Conservation (phyloP, 2,888 invertebrate genomes). For the Microctonus aethiopoides region DNA sequence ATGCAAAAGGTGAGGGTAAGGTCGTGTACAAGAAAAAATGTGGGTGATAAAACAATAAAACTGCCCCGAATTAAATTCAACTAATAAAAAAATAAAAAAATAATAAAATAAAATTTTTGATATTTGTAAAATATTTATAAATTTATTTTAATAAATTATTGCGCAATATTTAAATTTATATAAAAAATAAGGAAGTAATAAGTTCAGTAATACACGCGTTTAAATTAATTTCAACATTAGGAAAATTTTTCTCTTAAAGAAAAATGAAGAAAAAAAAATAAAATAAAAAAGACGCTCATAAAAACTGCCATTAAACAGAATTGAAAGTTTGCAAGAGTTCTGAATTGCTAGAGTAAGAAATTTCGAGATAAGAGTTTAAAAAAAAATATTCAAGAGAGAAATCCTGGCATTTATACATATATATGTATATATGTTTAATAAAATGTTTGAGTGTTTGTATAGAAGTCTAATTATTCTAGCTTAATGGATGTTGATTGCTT, state of each 20-base stretch:
- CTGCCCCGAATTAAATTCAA: slow-evolving; percentile 5
- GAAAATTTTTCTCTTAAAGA: neutral
- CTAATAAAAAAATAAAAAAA: neutral
- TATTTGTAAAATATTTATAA: too few species aligned
- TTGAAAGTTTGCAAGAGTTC: neutral
- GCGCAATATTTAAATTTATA: neutral
- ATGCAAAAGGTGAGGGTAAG: slow-evolving; percentile 40
- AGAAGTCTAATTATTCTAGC: neutral
- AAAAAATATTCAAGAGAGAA: neutral
- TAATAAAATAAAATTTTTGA: too few species aligned
- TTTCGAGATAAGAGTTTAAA: neutral
- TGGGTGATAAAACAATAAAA: slow-evolving; percentile 14
- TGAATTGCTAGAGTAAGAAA: neutral
- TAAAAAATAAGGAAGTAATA: neutral
- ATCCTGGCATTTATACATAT: neutral
- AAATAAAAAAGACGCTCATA: neutral
- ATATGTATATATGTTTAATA: neutral
- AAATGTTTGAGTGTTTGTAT: neutral
- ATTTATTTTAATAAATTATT: too few species aligned
- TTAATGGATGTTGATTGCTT: slow-evolving; percentile 1
- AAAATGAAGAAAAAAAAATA: neutral
- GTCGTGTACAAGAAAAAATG: slow-evolving; percentile 35
- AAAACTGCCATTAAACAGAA: neutral
- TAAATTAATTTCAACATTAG: neutral
- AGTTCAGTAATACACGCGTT: neutral